phyloP scores from a whole-genome alignment of 2,888 invertebrate species.

The Muschampia plurimacula region DNA sequence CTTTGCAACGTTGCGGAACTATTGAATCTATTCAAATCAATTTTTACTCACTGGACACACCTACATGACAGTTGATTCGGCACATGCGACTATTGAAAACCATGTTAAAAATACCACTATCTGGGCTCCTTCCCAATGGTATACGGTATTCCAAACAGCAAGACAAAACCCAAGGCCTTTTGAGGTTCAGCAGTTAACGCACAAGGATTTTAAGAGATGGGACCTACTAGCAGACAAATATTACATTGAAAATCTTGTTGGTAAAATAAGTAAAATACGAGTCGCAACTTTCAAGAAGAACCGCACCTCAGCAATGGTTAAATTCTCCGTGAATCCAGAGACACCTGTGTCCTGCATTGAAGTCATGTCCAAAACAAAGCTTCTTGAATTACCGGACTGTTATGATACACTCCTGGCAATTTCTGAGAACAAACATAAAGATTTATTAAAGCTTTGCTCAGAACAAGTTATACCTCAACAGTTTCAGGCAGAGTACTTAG shows the following conservation, averaged over 20 bases:
- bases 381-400: too few relatives aligned
- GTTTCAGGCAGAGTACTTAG: too few relatives aligned
- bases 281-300: slow-evolving; percentile 32
- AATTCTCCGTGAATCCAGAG: background rate
- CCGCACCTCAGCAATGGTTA: background rate
- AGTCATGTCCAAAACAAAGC: too few relatives aligned
- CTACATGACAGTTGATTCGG: too few relatives aligned
- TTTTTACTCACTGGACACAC: too few relatives aligned
- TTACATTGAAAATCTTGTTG: slow-evolving; percentile 28
- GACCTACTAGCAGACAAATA: slow-evolving; percentile 22
- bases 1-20: too few relatives aligned
- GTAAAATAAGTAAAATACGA: slow-evolving; percentile 38
- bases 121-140: slow-evolving; percentile 43
- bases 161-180: slow-evolving; percentile 2
- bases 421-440: too few relatives aligned
- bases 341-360: too few relatives aligned
- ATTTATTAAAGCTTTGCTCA: too few relatives aligned
- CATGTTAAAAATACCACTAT: slow-evolving; percentile 39
- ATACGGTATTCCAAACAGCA: slow-evolving; percentile 35
- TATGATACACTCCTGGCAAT: too few relatives aligned
- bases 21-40: too few relatives aligned
- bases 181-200: background rate
- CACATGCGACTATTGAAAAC: slow-evolving; percentile 42
- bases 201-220: background rate
- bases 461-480: too few relatives aligned